Percentiles rank a stretch among this genome's conserved stretches.
These are phyloP conservation scores for Echinops telfairi DNA, from an alignment of 2,113 vertebrate genomes.

Conservation along the genomic window DNA sequence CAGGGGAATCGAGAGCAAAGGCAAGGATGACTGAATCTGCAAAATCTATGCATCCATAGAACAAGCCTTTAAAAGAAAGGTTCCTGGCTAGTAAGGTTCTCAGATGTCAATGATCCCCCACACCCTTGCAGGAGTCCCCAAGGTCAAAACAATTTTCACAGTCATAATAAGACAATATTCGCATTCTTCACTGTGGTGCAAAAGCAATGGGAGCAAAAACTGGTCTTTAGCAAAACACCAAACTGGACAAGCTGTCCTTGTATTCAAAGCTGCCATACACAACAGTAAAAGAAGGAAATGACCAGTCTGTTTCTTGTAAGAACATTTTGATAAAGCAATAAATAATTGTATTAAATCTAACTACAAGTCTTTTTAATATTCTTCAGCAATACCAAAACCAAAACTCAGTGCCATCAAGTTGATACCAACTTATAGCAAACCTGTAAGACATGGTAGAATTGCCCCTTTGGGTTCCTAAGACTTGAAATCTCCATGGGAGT, in stretches of 20 bases:
- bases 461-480: no score
- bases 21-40: slow-evolving; percentile 77
- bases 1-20: slow-evolving; percentile 58
- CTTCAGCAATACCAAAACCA: no score
- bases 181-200: neutral
- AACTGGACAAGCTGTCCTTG: neutral
- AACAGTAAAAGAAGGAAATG: neutral
- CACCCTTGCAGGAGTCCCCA: neutral
- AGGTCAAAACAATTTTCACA: slow-evolving; percentile 16
- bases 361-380: no score
- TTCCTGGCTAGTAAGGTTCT: slow-evolving; percentile 5
- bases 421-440: no score
- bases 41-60: slow-evolving; percentile 79
- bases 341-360: neutral
- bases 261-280: neutral
- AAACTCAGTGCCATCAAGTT: no score
- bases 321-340: neutral
- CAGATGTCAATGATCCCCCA: neutral
- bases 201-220: neutral
- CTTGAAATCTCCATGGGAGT: no score
- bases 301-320: neutral
- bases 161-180: neutral
- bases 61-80: slow-evolving; percentile 81
- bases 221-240: neutral
- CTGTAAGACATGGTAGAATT: no score